These are phyloP conservation scores for Ceratotherium simum DNA, from an alignment of 2,113 vertebrate genomes.

Conservation along the genomic window DNA sequence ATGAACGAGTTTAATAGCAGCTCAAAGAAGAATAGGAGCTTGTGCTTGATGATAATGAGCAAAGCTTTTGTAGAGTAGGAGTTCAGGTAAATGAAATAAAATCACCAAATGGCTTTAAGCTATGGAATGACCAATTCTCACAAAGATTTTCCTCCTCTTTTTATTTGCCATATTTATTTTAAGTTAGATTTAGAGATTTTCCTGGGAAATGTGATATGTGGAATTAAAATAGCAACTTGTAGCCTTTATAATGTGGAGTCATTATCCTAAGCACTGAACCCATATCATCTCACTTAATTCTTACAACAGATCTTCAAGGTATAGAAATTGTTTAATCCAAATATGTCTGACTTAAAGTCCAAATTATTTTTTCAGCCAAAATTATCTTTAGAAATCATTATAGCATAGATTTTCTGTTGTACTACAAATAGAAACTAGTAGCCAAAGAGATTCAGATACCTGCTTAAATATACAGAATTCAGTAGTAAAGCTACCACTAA, in stretches of 20 bases:
- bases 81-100: background rate
- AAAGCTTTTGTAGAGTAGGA: background rate
- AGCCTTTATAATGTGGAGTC: background rate
- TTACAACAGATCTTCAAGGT: background rate
- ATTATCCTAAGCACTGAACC: background rate
- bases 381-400: background rate
- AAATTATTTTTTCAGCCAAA: slow-evolving; percentile 8
- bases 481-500: background rate
- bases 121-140: background rate
- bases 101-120: background rate
- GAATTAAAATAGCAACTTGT: background rate
- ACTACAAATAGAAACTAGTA: background rate
- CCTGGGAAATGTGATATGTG: background rate
- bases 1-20: background rate
- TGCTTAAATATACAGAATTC: background rate
- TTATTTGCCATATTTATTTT: background rate
- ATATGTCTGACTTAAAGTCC: background rate
- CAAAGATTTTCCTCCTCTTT: background rate
- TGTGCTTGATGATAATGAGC: background rate
- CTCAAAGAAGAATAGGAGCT: background rate
- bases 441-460: background rate
- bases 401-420: background rate
- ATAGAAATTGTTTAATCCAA: background rate
- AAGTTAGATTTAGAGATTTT: background rate
- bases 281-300: background rate